Percentiles rank a stretch among this genome's conserved stretches.
phyloP scores from a whole-genome alignment of 2,113 vertebrate species.

The Tragelaphus scriptus region DNA sequence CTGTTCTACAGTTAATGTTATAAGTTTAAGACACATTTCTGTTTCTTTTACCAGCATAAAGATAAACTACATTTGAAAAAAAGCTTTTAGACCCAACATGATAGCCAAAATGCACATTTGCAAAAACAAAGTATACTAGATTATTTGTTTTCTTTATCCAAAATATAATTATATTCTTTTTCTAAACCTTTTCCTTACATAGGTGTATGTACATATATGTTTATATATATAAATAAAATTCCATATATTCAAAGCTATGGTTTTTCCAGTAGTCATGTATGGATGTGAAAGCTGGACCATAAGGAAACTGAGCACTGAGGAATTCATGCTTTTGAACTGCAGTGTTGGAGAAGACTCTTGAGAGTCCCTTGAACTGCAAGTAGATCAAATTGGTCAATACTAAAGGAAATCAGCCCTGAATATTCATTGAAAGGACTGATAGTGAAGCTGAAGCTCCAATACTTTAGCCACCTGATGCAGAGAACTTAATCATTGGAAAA shows the following conservation, averaged over 20 bases:
- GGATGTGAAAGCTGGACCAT: not conserved
- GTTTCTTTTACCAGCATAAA: too few relatives aligned
- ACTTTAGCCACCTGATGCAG: not conserved
- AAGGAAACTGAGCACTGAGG: not conserved
- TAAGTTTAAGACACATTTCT: too few relatives aligned
- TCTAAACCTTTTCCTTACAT: too few relatives aligned
- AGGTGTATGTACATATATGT: not conserved
- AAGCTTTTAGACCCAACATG: too few relatives aligned
- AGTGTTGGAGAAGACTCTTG: not conserved
- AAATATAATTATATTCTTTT: too few relatives aligned
- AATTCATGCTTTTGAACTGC: not conserved
- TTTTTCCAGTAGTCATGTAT: not conserved
- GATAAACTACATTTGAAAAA: too few relatives aligned
- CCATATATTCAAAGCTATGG: not conserved
- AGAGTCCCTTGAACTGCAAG: not conserved
- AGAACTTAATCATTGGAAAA: too few relatives aligned
- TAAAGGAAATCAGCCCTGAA: not conserved
- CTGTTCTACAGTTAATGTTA: too few relatives aligned
- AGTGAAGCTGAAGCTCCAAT: accelerated
- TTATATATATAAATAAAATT: not conserved
- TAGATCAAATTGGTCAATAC: accelerated
- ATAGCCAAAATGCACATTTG: too few relatives aligned
- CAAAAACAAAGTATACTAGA: too few relatives aligned
- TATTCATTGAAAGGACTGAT: not conserved
- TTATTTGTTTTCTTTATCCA: too few relatives aligned